Conservation (phyloP, 1,140 invertebrate genomes). For the Conus ventricosus region DNA sequence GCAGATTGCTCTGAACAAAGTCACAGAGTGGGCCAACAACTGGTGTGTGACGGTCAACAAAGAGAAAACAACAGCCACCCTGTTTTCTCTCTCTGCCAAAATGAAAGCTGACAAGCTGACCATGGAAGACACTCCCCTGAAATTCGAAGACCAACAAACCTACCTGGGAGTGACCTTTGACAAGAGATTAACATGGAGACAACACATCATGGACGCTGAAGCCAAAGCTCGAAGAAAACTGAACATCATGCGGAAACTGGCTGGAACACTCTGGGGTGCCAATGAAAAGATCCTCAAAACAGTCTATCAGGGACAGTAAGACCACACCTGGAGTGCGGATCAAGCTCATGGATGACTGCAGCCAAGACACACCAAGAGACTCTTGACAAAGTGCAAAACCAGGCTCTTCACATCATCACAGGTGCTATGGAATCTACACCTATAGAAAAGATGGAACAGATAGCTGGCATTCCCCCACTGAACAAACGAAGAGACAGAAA, state of each 20-base stretch:
- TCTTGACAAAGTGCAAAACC: slow-evolving; percentile 17
- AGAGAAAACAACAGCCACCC: too few relatives aligned
- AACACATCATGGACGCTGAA: slow-evolving; percentile 19
- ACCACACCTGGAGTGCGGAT: neutral
- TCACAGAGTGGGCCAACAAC: neutral
- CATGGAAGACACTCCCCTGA: too few relatives aligned
- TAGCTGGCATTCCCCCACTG: neutral
- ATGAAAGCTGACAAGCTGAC: too few relatives aligned
- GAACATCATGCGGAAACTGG: slow-evolving; percentile 14
- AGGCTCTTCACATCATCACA: slow-evolving; percentile 12
- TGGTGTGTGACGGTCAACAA: too few relatives aligned
- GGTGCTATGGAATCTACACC: neutral
- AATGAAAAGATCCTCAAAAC: neutral
- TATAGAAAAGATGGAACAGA: neutral
- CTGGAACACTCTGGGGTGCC: slow-evolving; percentile 17
- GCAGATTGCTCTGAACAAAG: neutral
- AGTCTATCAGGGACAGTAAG: slow-evolving; percentile 10
- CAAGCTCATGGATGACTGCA: neutral
- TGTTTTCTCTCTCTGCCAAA: too few relatives aligned
- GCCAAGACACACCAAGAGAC: neutral
- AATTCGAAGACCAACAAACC: too few relatives aligned
- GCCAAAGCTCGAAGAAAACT: slow-evolving; percentile 26
- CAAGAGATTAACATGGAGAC: neutral
- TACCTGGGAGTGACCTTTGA: too few relatives aligned
- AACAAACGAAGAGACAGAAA: neutral